Conservation (phyloP, 2,797 vertebrate species). For the Sylvilagus floridanus region DNA sequence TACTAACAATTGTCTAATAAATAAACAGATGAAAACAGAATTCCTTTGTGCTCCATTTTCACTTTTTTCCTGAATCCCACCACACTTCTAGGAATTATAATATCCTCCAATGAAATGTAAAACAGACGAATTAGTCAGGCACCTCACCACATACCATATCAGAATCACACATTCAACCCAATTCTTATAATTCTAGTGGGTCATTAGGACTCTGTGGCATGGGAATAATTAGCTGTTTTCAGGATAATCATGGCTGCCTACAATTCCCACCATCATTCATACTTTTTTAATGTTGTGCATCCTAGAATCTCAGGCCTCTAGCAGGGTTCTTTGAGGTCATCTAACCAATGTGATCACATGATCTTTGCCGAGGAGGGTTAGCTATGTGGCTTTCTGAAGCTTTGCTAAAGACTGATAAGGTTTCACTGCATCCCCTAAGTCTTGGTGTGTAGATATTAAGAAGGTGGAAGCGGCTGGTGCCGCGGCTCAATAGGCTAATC, state of each 20-base stretch:
- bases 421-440: no score
- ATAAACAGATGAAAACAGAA: conserved; percentile 17
- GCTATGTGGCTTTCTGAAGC: not conserved
- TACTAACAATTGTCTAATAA: not conserved
- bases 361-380: not conserved
- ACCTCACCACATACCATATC: not conserved
- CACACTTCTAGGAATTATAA: not conserved
- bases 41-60: conserved; percentile 1
- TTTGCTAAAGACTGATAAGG: not conserved
- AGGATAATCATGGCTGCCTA: not conserved
- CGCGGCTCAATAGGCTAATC: no score
- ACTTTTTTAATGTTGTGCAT: not conserved
- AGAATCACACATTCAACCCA: not conserved
- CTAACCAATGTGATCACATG: not conserved
- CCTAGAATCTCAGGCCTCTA: not conserved
- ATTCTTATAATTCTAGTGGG: not conserved
- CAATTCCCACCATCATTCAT: no score
- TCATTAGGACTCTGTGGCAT: not conserved
- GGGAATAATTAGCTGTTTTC: not conserved
- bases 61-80: not conserved
- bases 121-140: not conserved
- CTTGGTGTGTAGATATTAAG: no score
- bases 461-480: no score
- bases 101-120: not conserved
- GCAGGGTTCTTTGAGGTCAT: not conserved